Base-by-base conservation (phyloP, 35 echinoderm and acorn worm genomes). In the Apostichopus parvimensis region DNA sequence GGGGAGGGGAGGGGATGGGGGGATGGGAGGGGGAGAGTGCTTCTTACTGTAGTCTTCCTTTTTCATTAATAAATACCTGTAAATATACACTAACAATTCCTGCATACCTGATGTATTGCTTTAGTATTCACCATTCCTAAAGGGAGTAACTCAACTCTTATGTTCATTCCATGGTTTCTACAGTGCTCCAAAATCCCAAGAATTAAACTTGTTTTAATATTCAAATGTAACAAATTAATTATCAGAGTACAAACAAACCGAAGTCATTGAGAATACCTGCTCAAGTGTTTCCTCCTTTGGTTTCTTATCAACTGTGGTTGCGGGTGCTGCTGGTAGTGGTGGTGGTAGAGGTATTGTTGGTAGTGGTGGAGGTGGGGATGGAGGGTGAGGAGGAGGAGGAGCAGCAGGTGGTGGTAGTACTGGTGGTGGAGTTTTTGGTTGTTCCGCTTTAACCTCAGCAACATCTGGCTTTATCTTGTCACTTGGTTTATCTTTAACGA, bases 401-500 rank as follows among this genome's bases (percentile, higher is more conserved):
- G 34, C 2, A 45, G 34, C 34, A 45, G 34, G 34, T 45, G 34
- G 34, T 45, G 79, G 52, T 15, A 56, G 25, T n/a, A 6, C 18
- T 12, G 79, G 79, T 34, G 79, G 79, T 20, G 10, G 53, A 82
- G 79, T 45, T 55, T 8, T 56, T 54, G 52, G 79, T n/a, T 34
- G 79, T 17, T 56, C 55, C 8, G 10, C 5, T 82, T 82, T 56
- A 58, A 58, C 22, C 80, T 92, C 79, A 92, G 57, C 9, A 23
- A 56, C 83, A 85, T 92, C 65, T 53, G 79, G 65, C 76, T 53
- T 92, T 53, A 18, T 53, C 83, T 83, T 92, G 18, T 82, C 79
- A 56, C 13, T 94, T 78, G 65, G 83, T 91, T 91, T 92, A 85
- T 94, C 91, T 90, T 86, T 54, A 83, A 73, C 23, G 5, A 8